Conservation (phyloP, 2,888 invertebrate genomes). For the Pachymerium ferrugineum region DNA sequence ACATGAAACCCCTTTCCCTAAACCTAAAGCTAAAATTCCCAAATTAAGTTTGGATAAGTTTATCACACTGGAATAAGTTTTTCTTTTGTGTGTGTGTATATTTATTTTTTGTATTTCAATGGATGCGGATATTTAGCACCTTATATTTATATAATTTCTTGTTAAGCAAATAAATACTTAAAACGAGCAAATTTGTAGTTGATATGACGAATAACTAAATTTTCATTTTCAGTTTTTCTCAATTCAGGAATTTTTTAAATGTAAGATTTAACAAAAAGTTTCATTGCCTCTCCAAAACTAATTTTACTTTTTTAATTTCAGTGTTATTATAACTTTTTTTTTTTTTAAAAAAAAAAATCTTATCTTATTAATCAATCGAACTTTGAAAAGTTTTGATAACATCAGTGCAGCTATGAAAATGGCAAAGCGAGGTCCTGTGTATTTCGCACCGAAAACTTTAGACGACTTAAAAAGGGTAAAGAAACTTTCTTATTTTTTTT, state of each 20-base stretch:
- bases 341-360: background rate
- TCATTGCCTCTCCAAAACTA: too few relatives aligned
- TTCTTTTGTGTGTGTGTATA: too few relatives aligned
- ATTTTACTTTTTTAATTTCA: background rate
- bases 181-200: too few relatives aligned
- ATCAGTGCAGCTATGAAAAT: background rate
- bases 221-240: too few relatives aligned
- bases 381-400: background rate
- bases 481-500: too few relatives aligned
- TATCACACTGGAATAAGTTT: background rate
- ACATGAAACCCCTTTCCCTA: background rate
- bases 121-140: too few relatives aligned
- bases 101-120: too few relatives aligned
- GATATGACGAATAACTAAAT: too few relatives aligned
- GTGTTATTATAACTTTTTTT: background rate
- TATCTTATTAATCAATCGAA: background rate
- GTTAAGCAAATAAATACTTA: too few relatives aligned
- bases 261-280: too few relatives aligned
- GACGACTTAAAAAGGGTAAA: background rate
- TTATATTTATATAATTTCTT: too few relatives aligned
- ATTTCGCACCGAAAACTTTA: background rate
- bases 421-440: background rate
- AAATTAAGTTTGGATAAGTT: background rate
- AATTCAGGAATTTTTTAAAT: too few relatives aligned
- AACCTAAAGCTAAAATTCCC: background rate